phyloP scores from a whole-genome alignment of 2,888 invertebrate species.

The Agriopis leucophaearia region DNA sequence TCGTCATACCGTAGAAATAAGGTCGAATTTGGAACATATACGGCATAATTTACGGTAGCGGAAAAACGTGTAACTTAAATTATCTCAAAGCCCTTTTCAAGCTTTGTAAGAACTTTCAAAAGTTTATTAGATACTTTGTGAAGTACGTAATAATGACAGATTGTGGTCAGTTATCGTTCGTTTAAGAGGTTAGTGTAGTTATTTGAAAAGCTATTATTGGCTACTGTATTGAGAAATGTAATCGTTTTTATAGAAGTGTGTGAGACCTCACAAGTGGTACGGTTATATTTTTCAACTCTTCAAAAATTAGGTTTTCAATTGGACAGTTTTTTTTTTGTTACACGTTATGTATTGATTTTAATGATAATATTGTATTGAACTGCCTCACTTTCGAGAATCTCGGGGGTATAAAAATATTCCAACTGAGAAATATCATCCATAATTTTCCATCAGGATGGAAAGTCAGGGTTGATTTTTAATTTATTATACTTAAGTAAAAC shows the following conservation, averaged over 20 bases:
- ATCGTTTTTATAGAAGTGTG: background rate
- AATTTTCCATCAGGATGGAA: no score
- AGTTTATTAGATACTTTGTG: conserved; percentile 11
- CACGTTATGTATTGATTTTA: no score
- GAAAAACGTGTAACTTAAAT: background rate
- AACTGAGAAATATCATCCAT: no score
- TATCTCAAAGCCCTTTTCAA: conserved; percentile 7
- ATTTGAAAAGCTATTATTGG: conserved; percentile 21
- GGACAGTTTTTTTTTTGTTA: no score
- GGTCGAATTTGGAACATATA: background rate
- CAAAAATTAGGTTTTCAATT: no score
- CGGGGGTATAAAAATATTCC: no score
- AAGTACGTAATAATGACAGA: conserved; percentile 9
- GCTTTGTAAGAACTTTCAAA: background rate
- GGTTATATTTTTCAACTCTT: no score
- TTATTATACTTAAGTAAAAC: no score
- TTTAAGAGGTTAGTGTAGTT: conserved; percentile 18
- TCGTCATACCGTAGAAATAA: background rate
- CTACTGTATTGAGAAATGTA: conserved; percentile 21
- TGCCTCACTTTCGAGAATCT: no score
- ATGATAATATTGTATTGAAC: no score
- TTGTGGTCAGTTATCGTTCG: conserved; percentile 18
- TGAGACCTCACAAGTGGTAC: conserved; percentile 10
- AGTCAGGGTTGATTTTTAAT: no score
- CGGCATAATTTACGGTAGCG: background rate